phyloP scores from a whole-genome alignment of 92 coral and sea anemone genomes.

The Palythoa heliodiscus region DNA sequence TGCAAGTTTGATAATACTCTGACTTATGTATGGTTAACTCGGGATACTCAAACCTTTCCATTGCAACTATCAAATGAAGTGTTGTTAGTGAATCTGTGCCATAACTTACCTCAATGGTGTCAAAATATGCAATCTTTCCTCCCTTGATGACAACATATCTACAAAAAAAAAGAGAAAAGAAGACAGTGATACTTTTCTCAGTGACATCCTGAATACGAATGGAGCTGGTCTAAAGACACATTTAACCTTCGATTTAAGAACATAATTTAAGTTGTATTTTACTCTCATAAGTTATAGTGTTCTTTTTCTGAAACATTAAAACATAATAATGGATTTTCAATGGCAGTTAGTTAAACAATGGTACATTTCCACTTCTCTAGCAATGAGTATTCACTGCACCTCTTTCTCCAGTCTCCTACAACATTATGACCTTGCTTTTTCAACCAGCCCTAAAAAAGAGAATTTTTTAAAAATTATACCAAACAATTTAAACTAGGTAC shows the following conservation, averaged over 20 bases:
- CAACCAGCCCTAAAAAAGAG: conserved; percentile 79
- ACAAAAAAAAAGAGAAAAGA: not conserved
- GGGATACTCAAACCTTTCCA: too few species aligned
- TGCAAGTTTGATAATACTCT: too few species aligned
- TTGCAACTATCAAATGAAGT: too few species aligned
- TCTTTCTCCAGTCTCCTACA: conserved; percentile 92
- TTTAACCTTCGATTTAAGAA: too few species aligned
- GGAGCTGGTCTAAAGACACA: not conserved
- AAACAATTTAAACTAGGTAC: not conserved
- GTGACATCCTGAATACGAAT: not conserved
- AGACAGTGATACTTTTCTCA: not conserved
- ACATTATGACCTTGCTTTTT: conserved; percentile 98
- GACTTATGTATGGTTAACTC: too few species aligned
- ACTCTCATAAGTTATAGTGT: too few species aligned
- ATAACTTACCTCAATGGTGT: conserved; percentile 75
- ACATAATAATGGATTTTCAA: too few species aligned
- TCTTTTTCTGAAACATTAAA: too few species aligned
- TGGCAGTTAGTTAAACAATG: too few species aligned
- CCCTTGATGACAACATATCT: conserved; percentile 95
- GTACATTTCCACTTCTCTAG: too few species aligned
- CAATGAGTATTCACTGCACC: conserved; percentile 46
- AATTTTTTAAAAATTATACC: not conserved
- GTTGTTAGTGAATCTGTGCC: not conserved
- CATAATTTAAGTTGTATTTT: too few species aligned
- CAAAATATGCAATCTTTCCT: conserved; percentile 86